phyloP scores from a whole-genome alignment of 2,797 vertebrate genomes.

The Hozukius guyotensis region DNA sequence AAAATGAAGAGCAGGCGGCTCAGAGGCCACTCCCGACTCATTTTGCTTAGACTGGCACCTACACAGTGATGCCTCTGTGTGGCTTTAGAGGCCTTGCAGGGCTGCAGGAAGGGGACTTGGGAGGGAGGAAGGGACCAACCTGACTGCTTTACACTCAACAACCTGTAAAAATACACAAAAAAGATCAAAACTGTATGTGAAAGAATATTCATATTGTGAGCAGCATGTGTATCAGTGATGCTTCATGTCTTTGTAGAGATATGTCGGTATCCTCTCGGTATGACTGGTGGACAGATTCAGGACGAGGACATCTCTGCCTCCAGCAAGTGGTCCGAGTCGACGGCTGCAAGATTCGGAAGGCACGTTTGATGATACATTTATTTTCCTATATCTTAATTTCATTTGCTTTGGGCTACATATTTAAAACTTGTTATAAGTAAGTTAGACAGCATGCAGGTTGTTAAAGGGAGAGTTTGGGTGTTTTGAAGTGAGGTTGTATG shows the following conservation, averaged over 20 bases:
- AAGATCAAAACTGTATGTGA: neutral
- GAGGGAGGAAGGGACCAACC: conserved; percentile 1
- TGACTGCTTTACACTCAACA: conserved; percentile 43
- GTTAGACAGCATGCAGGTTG: neutral
- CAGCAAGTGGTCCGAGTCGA: conserved; percentile 98
- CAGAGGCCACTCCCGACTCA: conserved; percentile 50
- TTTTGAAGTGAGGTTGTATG: too few species aligned
- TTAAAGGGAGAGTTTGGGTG: neutral
- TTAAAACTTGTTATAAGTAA: neutral
- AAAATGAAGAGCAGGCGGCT: conserved; percentile 40
- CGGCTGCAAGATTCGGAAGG: conserved; percentile 96
- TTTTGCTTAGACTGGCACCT: conserved; percentile 74
- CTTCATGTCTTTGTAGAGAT: conserved; percentile 84
- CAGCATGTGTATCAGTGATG: neutral
- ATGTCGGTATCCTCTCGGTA: conserved; percentile 96
- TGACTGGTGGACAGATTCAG: conserved; percentile 94
- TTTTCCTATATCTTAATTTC: neutral
- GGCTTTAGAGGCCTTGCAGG: conserved; percentile 73
- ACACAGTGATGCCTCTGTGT: conserved; percentile 83
- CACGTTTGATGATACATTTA: conserved; percentile 57
- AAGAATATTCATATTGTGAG: neutral
- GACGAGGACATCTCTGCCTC: conserved; percentile 98
- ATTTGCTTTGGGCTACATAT: neutral
- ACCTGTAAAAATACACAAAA: conserved; percentile 31
- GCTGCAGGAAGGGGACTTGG: conserved; percentile 66